Conservation (phyloP, 2,113 vertebrate genomes). For the Bucco capensis region DNA sequence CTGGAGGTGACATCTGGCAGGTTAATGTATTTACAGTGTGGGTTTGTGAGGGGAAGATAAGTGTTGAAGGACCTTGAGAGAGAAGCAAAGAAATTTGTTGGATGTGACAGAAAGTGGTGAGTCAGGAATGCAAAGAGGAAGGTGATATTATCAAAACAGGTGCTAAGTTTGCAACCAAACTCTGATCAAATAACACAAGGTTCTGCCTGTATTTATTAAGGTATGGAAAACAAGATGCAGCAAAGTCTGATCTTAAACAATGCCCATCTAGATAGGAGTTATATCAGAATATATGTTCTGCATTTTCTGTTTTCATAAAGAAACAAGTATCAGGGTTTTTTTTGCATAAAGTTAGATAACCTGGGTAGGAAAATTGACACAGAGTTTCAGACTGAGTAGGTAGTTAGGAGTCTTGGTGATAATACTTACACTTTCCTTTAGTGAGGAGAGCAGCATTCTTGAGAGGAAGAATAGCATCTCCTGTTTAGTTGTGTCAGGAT, state of each 20-base stretch:
- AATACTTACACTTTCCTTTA: not conserved
- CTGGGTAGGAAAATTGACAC: not conserved
- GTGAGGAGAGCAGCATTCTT: not conserved
- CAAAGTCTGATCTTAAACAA: not conserved
- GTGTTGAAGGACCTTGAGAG: not conserved
- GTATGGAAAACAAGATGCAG: not conserved
- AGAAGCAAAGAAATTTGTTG: not conserved
- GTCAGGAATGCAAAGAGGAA: not conserved
- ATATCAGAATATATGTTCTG: not conserved
- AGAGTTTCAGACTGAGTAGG: not conserved
- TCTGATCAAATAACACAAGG: not conserved
- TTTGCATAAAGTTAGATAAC: not conserved
- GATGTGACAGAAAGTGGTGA: not conserved
- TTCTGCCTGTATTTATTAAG: not conserved
- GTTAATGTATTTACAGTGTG: not conserved
- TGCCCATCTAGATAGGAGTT: not conserved
- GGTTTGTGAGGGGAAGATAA: not conserved
- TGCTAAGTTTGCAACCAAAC: not conserved
- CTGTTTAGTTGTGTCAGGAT: not conserved
- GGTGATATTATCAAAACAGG: not conserved
- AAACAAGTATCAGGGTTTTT: not conserved
- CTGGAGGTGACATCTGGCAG: not conserved
- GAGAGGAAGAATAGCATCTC: not conserved
- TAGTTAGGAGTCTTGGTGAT: not conserved
- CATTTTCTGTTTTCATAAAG: not conserved